Evolutionary conservation across 2,888 invertebrate genomes (phyloP), one percentile per base, ranked within the genome.

Genomic region (Abrostola tripartita): DNA sequence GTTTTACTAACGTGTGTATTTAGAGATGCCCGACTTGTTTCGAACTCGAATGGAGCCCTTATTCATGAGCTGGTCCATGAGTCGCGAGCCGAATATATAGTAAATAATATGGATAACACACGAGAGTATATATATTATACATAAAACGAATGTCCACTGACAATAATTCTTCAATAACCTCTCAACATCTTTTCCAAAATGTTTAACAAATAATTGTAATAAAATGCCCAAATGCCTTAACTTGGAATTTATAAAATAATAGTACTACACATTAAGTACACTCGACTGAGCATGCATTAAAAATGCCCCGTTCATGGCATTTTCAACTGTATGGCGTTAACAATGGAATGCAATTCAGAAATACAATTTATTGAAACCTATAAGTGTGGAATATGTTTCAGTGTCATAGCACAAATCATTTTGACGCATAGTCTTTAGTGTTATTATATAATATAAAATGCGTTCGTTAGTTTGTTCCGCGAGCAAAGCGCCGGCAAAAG

Each of bases 191-290:
- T 51, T 40, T 12, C 11, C 49, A 10, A 40, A 35, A 50, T 47
- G 24, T 36, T n/a, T 14, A n/a, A 42, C 9, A 49, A 24, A 56
- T 71, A 54, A 44, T 60, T 42, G 44, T 59, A 61, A 53, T 63
- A 68, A n/a, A 53, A 65, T 74, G 36, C 69, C 74, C 74, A 52
- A 65, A 74, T 74, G 69, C 74, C 74, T 72, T 74, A 74, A 55
- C 6, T 24, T 65, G 74, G 65, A 51, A 74, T 8, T 37, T 68
- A 73, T 56, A 6, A 24, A 24, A 24, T 24, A 36, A 12, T n/a
- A 60, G 51, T 52, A 72, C 62, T 36, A 47, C 12, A 36, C 24
- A 53, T 53, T 11, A 10, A 65, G 66, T 66, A 71, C 56, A 71
- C 50, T 60, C 60, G 37, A 60, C 61, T 60, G 65, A 52, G 71